Evolutionary conservation across 1,140 invertebrate species (phyloP), one percentile per base, ranked within the genome.

Genomic region (Drosophila yakuba): DNA sequence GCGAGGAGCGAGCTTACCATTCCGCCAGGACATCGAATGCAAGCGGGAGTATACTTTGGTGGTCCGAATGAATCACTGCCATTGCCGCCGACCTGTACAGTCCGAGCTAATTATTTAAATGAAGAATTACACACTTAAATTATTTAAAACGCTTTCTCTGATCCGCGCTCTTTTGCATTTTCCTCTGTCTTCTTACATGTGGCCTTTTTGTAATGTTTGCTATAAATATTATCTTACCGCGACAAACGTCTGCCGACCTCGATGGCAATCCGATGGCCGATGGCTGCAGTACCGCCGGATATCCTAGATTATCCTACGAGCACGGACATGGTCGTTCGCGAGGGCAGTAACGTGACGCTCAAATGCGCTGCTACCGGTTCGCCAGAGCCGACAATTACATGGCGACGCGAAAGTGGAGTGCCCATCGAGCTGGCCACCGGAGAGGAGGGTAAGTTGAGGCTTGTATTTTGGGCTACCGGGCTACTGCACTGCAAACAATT

Each of bases 221-320:
- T 73, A 75, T 77, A 88, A 83, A 86, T 76, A 83, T 88, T 86
- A 86, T 88, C 83, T 82, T 39, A 71, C 71, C 43, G 71, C 63
- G 59, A 68, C 57, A 55, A 80, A 78, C 69, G 79, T 88, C 83
- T 89, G 83, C 62, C 75, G 67, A 67, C 67, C 79, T 88, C 83
- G 75, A 85, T 85, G 75, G 72, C 62, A 75, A 72, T 44, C 47
- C 10, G 54, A 23, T 56, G 57, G 57, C 58, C 20, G 47, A 47
- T 23, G 62, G 59, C 55, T 95, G 74, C 94, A 98, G 97, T 98
- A 71, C 97, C 97, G 52, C 97, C 97, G 72, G 96, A 97, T 93
- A 98, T 97, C 91, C 93, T 97, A 92, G 96, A 97, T 93, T 95
- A 96, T 76, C 96, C 96, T 39, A 97, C 97, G 23, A 97, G 97